These are phyloP conservation scores for Athene cunicularia DNA, from an alignment of 2,113 vertebrate species.

Conservation along the genomic window DNA sequence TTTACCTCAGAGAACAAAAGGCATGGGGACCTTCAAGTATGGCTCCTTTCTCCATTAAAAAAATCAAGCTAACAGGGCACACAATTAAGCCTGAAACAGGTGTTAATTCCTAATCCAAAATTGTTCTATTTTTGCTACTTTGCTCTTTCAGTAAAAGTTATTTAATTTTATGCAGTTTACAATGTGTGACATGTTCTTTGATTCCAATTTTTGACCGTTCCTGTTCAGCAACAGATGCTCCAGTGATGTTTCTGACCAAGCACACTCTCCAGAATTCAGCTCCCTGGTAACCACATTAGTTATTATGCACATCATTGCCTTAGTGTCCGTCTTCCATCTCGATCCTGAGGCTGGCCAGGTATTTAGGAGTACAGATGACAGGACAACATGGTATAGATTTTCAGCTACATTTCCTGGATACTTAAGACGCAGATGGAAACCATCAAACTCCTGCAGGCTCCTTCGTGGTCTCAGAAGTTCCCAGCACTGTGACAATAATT, in stretches of 20 bases:
- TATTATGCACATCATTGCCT: not conserved
- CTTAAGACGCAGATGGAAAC: not conserved
- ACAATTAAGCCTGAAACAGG: not conserved
- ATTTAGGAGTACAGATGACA: too few species aligned
- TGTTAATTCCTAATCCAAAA: not conserved
- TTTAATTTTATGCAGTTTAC: not conserved
- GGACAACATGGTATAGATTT: accelerated
- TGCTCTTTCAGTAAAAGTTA: not conserved
- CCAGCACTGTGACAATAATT: not conserved
- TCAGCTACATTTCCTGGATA: not conserved
- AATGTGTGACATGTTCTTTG: accelerated
- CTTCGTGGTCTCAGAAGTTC: not conserved
- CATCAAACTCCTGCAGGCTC: not conserved
- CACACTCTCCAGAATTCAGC: not conserved
- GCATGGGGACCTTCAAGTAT: accelerated
- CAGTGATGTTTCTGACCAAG: not conserved
- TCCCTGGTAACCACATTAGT: not conserved
- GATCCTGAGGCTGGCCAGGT: not conserved
- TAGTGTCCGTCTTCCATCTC: accelerated
- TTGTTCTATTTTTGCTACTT: not conserved
- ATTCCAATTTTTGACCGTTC: not conserved
- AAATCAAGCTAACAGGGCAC: not conserved
- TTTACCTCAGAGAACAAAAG: not conserved
- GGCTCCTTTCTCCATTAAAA: not conserved
- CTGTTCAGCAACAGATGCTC: not conserved